These are phyloP conservation scores for Chrysoperla carnea DNA, from an alignment of 1,140 invertebrate species.

Conservation along the genomic window DNA sequence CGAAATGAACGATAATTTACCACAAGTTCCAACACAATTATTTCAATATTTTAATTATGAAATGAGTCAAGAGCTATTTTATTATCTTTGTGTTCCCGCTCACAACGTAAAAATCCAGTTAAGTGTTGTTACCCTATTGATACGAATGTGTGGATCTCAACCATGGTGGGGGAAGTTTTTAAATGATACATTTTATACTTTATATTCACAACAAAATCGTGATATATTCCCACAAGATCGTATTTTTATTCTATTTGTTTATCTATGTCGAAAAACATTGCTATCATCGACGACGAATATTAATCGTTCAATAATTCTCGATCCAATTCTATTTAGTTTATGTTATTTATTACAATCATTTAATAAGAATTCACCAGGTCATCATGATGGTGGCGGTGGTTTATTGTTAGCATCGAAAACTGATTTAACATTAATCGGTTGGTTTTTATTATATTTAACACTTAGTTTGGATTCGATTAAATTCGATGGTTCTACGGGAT, in stretches of 20 bases:
- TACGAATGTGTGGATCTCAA: constrained; percentile 56
- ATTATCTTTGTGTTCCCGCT: constrained; percentile 37
- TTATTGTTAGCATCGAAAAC: constrained; percentile 24
- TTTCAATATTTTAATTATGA: constrained; percentile 35
- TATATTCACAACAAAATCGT: constrained; percentile 62
- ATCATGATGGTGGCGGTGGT: constrained; percentile 22
- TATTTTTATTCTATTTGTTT: constrained; percentile 72
- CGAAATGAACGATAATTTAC: constrained; percentile 25
- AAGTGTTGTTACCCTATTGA: constrained; percentile 53
- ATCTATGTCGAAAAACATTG: constrained; percentile 68
- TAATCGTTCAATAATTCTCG: constrained; percentile 40
- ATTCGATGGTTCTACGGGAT: constrained; percentile 14
- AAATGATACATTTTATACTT: constrained; percentile 54
- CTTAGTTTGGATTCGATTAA: constrained; percentile 47
- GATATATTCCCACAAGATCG: constrained; percentile 72
- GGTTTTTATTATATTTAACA: constrained; percentile 60
- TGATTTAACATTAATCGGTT: constrained; percentile 53
- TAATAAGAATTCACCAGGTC: constrained; percentile 19
- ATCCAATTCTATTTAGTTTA: constrained; percentile 38
- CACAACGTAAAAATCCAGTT: constrained; percentile 40
- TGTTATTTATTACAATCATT: constrained; percentile 33
- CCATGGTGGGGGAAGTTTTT: constrained; percentile 82
- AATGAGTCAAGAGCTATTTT: constrained; percentile 49
- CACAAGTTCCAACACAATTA: constrained; percentile 26
- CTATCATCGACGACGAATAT: constrained; percentile 26